Evolutionary conservation across 2,113 vertebrate species (phyloP).

Genomic region (Cettia cetti): DNA sequence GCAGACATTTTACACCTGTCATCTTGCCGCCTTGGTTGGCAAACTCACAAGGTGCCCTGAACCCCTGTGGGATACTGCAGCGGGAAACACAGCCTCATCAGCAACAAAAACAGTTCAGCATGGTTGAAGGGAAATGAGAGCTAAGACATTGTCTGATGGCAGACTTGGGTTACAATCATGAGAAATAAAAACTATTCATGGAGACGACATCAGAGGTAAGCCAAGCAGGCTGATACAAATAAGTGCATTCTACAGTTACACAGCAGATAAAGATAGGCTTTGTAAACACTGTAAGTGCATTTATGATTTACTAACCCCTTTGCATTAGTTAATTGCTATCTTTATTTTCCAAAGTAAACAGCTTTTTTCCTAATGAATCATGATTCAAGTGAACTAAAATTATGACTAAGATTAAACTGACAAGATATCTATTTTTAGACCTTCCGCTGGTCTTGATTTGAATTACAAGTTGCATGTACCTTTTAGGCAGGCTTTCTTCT

Average conservation of each 20-base stretch:
- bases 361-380: slow-evolving; percentile 27
- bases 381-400: slow-evolving; percentile 2
- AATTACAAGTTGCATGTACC: background rate
- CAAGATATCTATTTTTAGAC: slow-evolving; percentile 34
- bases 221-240: slow-evolving; percentile 49
- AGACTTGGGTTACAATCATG: slow-evolving; percentile 79
- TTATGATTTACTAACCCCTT: slow-evolving; percentile 49
- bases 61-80: slow-evolving; percentile 18
- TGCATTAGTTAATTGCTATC: slow-evolving; percentile 49
- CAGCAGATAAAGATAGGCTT: slow-evolving; percentile 18
- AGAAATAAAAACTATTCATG: slow-evolving; percentile 77
- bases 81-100: slow-evolving; percentile 52
- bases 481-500: background rate
- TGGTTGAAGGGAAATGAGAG: slow-evolving; percentile 63
- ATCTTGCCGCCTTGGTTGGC: background rate
- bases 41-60: slow-evolving; percentile 60
- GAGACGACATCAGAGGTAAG: slow-evolving; percentile 64
- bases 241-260: slow-evolving; percentile 55
- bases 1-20: slow-evolving; percentile 36
- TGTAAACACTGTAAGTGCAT: slow-evolving; percentile 8
- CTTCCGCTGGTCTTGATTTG: background rate
- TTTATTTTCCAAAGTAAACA: slow-evolving; percentile 38
- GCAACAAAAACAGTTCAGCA: slow-evolving; percentile 55
- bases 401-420: slow-evolving; percentile 1
- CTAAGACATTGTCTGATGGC: slow-evolving; percentile 76